phyloP scores from a whole-genome alignment of 2,888 invertebrate genomes.

The Lathronympha strigana region DNA sequence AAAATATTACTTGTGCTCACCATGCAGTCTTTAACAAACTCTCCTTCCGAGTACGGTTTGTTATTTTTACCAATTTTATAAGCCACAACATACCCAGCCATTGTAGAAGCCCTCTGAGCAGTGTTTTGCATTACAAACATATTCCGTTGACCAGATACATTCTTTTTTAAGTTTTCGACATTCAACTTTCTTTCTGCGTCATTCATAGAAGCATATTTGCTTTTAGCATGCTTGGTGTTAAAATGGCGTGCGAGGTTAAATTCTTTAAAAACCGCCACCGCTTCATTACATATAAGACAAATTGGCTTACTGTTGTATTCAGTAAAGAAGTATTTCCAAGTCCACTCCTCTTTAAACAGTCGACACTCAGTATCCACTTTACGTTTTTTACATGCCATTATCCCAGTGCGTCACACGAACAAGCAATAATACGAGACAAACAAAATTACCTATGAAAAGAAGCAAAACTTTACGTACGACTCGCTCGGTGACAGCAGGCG shows the following conservation, averaged over 20 bases:
- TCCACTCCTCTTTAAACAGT: conserved; percentile 13
- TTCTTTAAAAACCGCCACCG: conserved; percentile 1
- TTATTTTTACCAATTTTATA: conserved; percentile 34
- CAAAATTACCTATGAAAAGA: not conserved
- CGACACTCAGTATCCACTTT: not conserved
- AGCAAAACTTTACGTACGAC: not conserved
- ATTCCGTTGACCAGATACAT: not conserved
- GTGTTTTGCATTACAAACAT: not conserved
- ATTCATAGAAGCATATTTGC: not conserved
- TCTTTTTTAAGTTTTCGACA: not conserved
- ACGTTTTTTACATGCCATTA: conserved; percentile 4
- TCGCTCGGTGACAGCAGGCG: conserved; percentile 4
- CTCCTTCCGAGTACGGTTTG: conserved; percentile 33
- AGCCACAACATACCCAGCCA: conserved; percentile 33
- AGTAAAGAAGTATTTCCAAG: conserved; percentile 4
- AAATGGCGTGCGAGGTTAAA: not conserved
- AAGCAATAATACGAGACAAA: conserved; percentile 3
- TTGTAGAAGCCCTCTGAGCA: not conserved
- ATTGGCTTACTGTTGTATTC: conserved; percentile 1
- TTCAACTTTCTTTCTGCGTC: not conserved
- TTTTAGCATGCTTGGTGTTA: not conserved
- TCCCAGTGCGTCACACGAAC: not conserved
- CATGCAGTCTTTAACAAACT: conserved; percentile 42
- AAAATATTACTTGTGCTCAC: conserved; percentile 38
- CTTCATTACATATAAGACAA: conserved; percentile 4